These are phyloP conservation scores for Luffia ferchaultella DNA, from an alignment of 2,888 invertebrate species.

Conservation along the genomic window DNA sequence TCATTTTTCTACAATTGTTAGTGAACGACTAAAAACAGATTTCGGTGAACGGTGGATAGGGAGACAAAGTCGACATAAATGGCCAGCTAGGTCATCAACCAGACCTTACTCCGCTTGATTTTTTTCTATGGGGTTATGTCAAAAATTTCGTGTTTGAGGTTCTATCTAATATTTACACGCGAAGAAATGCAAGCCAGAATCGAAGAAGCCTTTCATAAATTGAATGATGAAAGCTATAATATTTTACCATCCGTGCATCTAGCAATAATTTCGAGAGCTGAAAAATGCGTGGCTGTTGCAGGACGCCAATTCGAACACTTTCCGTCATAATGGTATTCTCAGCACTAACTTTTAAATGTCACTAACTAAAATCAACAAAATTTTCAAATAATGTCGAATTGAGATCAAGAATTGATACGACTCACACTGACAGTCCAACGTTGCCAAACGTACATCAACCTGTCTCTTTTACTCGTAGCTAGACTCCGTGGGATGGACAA, in stretches of 20 bases:
- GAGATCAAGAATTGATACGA: too few relatives aligned
- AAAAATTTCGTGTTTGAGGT: neutral
- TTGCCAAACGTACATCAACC: too few relatives aligned
- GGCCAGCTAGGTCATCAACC: neutral
- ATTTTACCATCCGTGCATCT: neutral
- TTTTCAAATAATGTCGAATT: neutral
- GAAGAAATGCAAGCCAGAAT: neutral
- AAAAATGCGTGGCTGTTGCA: neutral
- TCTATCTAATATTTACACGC: neutral
- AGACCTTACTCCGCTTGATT: neutral
- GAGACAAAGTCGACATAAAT: neutral
- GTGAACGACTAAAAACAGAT: neutral
- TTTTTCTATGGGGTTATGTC: neutral
- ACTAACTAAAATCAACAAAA: neutral
- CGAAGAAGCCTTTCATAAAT: neutral
- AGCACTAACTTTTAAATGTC: neutral
- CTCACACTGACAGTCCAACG: too few relatives aligned
- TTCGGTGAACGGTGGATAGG: neutral
- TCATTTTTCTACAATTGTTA: neutral
- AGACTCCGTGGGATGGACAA: too few relatives aligned
- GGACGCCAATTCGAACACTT: neutral
- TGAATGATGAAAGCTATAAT: neutral
- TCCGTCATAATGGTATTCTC: neutral
- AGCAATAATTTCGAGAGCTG: neutral
- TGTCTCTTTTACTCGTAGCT: too few relatives aligned